phyloP scores from a whole-genome alignment of 1,140 invertebrate species.

The Argopecten irradians region DNA sequence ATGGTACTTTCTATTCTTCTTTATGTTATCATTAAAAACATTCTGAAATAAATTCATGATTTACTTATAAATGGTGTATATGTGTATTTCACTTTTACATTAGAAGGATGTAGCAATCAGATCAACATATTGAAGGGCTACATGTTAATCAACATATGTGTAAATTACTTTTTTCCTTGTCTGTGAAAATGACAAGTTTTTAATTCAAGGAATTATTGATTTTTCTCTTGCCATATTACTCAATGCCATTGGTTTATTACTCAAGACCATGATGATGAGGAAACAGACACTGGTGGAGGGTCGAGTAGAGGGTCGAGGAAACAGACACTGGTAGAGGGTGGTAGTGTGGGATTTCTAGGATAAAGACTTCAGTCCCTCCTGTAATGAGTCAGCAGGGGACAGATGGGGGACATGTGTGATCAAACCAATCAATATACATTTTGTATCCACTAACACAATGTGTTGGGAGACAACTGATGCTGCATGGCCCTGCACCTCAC shows the following conservation, averaged over 20 bases:
- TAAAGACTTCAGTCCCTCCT: background rate
- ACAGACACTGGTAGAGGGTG: background rate
- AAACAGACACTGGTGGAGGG: background rate
- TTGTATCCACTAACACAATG: background rate
- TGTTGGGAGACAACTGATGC: background rate
- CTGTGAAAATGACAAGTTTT: too few relatives aligned
- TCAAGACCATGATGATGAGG: background rate
- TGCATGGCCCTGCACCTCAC: background rate
- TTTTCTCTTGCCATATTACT: background rate
- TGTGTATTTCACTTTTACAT: too few relatives aligned
- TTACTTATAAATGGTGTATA: too few relatives aligned
- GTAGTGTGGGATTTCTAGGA: too few relatives aligned
- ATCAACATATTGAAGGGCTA: too few relatives aligned
- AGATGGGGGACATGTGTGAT: background rate
- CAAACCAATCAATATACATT: background rate
- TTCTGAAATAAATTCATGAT: too few relatives aligned
- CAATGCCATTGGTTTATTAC: background rate
- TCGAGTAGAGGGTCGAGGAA: background rate
- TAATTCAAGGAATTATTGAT: background rate
- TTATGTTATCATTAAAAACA: too few relatives aligned
- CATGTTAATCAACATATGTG: too few relatives aligned
- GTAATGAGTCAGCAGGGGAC: constrained; percentile 1
- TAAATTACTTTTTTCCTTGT: too few relatives aligned
- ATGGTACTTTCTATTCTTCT: too few relatives aligned
- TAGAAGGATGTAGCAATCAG: too few relatives aligned